Percentiles rank a stretch among this genome's conserved stretches.
Conservation (phyloP, 2,888 invertebrate species). For the Agrypnus murinus region DNA sequence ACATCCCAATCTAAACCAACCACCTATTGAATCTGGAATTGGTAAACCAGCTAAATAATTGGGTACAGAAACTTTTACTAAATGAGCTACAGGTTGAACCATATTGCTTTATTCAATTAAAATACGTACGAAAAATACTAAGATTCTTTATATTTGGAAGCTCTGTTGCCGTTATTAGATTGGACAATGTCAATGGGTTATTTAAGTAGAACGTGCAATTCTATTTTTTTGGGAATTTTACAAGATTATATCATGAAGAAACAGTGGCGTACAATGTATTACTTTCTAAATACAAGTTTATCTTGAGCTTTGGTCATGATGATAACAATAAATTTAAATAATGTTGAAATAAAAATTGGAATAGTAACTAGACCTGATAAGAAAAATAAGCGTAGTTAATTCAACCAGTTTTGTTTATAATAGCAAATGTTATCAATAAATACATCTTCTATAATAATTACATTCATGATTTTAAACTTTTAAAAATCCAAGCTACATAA, state of each 20-base stretch:
- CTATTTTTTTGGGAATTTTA: slow-evolving; percentile 29
- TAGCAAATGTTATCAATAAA: no score
- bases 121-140: not conserved
- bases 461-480: no score
- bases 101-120: slow-evolving; percentile 2
- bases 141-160: not conserved
- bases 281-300: no score
- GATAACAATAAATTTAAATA: no score
- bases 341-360: no score
- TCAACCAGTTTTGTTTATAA: no score
- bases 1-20: slow-evolving; percentile 92
- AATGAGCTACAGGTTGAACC: slow-evolving; percentile 74
- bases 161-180: not conserved
- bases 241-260: slow-evolving; percentile 6
- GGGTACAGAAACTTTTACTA: slow-evolving; percentile 87
- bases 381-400: no score
- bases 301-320: no score
- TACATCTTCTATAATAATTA: no score
- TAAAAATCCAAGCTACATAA: no score
- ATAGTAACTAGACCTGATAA: no score
- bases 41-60: slow-evolving; percentile 90
- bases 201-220: not conserved
- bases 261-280: slow-evolving; percentile 9
- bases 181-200: slow-evolving; percentile 14
- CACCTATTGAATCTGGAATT: slow-evolving; percentile 87